Conservation (phyloP, 1,140 invertebrate genomes). For the Psilanteris sp. region DNA sequence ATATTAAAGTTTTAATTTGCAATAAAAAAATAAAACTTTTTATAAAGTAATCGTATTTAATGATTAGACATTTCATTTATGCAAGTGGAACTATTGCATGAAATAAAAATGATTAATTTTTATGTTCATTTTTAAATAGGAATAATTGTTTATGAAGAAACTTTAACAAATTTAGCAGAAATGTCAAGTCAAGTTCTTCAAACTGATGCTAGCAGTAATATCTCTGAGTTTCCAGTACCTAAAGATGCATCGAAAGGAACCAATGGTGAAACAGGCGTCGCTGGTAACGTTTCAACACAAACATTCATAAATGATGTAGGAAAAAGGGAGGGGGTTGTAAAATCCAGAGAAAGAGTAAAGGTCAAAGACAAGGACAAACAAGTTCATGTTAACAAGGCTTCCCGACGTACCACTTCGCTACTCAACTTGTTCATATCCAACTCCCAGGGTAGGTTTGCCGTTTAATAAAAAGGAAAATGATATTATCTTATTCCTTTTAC, state of each 20-base stretch:
- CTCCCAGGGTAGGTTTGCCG: constrained; percentile 88
- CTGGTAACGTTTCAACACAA: constrained; percentile 75
- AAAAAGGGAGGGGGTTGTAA: constrained; percentile 73
- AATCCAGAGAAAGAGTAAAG: constrained; percentile 68
- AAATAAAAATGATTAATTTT: too few relatives aligned
- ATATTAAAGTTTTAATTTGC: too few relatives aligned
- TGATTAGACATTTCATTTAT: too few relatives aligned
- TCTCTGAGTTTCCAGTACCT: constrained; percentile 56
- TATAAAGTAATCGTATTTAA: too few relatives aligned
- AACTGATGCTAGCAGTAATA: constrained; percentile 60
- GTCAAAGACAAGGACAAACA: constrained; percentile 79
- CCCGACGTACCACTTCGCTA: constrained; percentile 94
- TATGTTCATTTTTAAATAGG: constrained; percentile 51
- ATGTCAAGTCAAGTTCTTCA: constrained; percentile 69
- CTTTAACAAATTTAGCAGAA: constrained; percentile 79
- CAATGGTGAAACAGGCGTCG: constrained; percentile 78
- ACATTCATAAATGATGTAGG: constrained; percentile 75
- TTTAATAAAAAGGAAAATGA: constrained; percentile 30
- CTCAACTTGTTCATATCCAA: constrained; percentile 96
- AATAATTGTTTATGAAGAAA: constrained; percentile 80
- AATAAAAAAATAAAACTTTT: too few relatives aligned
- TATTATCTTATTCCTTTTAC: background rate
- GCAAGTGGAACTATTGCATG: too few relatives aligned
- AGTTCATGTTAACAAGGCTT: constrained; percentile 85
- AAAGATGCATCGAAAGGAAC: constrained; percentile 76